phyloP scores from a whole-genome alignment of 2,797 vertebrate species.

The Enteromius viviparus region DNA sequence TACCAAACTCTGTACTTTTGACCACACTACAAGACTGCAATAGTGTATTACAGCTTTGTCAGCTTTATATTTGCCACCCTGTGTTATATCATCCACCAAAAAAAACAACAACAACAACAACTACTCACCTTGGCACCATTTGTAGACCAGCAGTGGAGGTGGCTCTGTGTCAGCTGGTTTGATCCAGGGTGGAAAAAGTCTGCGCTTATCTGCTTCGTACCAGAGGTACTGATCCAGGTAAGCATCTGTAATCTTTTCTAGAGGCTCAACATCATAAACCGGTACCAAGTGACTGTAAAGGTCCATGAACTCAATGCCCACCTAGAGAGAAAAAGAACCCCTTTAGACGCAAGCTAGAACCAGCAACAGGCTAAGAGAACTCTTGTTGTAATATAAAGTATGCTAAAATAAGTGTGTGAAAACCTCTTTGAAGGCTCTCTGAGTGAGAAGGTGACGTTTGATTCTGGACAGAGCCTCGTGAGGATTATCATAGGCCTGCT shows the following conservation, averaged over 20 bases:
- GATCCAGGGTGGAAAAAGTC: conserved; percentile 98
- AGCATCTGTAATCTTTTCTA: conserved; percentile 99
- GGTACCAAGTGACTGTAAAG: conserved; percentile 98
- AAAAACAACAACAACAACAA: too few relatives aligned
- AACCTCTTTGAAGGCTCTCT: conserved; percentile 99
- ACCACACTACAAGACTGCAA: too few relatives aligned
- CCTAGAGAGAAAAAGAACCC: conserved; percentile 72
- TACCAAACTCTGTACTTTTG: too few relatives aligned
- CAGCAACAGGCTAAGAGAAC: background rate
- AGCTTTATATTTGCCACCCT: too few relatives aligned
- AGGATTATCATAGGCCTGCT: conserved; percentile 99
- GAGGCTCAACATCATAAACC: conserved; percentile 96
- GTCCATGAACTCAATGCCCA: conserved; percentile 99
- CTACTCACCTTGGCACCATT: conserved; percentile 95
- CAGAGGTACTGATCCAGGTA: conserved; percentile 98
- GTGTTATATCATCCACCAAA: too few relatives aligned
- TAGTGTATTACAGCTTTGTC: too few relatives aligned
- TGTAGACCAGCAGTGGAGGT: conserved; percentile 95
- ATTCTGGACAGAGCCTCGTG: conserved; percentile 98
- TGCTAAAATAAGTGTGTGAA: conserved; percentile 37
- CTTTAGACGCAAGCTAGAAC: conserved; percentile 1
- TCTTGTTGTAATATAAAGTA: background rate
- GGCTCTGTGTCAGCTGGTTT: conserved; percentile 99
- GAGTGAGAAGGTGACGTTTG: conserved; percentile 98
- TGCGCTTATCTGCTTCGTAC: conserved; percentile 97